Evolutionary conservation across 2,113 vertebrate species (phyloP).

Genomic region (Cichladusa arquata): DNA sequence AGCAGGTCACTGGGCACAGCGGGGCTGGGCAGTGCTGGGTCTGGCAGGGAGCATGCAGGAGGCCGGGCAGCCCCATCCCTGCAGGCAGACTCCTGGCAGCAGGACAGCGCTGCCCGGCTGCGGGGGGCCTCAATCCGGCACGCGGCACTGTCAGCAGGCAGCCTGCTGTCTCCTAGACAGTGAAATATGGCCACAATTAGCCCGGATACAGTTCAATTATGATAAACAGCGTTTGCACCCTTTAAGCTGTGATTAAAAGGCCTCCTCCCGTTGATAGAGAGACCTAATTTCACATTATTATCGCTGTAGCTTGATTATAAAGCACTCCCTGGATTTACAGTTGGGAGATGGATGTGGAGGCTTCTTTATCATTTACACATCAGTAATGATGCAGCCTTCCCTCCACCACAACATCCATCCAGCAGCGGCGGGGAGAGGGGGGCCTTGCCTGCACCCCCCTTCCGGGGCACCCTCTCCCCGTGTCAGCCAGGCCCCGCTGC

Average conservation of each 20-base stretch:
- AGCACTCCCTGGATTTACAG: constrained; percentile 78
- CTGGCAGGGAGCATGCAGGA: background rate
- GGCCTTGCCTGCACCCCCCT: constrained; percentile 25
- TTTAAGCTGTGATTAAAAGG: constrained; percentile 97
- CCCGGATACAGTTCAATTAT: constrained; percentile 96
- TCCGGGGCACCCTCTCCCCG: constrained; percentile 59
- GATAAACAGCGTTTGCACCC: constrained; percentile 90
- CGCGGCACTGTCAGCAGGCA: constrained; percentile 56
- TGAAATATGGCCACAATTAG: constrained; percentile 99
- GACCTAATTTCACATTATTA: constrained; percentile 97
- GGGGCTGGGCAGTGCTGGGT: background rate
- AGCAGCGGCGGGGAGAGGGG: background rate
- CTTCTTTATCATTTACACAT: constrained; percentile 96
- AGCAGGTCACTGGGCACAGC: rapidly evolving
- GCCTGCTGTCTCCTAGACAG: constrained; percentile 82
- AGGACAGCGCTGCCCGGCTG: background rate
- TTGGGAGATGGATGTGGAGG: constrained; percentile 73
- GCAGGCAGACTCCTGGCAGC: background rate
- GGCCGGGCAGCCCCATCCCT: background rate
- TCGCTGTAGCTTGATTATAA: constrained; percentile 84
- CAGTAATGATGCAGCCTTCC: constrained; percentile 80
- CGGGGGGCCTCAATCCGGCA: constrained; percentile 8
- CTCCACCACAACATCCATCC: constrained; percentile 82
- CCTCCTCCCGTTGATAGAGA: constrained; percentile 91
- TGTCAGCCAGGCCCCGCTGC: constrained; percentile 60